A percentile compares a stretch with the other conserved stretches of the same genome.
Evolutionary conservation across 1,140 invertebrate genomes (phyloP).

Genomic region (Bombus confusus): DNA sequence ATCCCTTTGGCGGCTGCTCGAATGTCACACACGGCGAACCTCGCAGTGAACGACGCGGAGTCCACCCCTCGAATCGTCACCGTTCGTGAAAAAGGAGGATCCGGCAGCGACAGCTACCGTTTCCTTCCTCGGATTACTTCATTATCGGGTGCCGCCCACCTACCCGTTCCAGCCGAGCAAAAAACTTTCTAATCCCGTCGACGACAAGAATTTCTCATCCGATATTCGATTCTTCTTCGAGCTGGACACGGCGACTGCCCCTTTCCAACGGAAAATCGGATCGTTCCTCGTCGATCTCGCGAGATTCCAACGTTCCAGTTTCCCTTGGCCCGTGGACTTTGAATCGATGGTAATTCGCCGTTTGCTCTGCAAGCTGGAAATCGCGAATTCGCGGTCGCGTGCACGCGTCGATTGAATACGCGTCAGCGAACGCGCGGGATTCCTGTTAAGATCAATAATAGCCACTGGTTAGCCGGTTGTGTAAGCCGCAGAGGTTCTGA

Average conservation of each 20-base stretch:
- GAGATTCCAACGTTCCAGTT: neutral
- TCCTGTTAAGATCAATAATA: slow-evolving; percentile 24
- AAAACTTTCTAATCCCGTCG: neutral
- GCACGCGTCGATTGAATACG: neutral
- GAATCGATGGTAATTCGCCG: neutral
- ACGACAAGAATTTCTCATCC: slow-evolving; percentile 12
- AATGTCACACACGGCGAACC: slow-evolving; percentile 59
- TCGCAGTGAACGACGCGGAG: slow-evolving; percentile 31
- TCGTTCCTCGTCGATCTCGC: neutral
- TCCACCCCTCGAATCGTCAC: slow-evolving; percentile 46
- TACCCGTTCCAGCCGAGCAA: neutral
- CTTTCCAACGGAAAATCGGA: neutral
- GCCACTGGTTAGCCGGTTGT: neutral
- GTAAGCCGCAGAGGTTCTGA: neutral
- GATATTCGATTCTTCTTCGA: slow-evolving; percentile 25
- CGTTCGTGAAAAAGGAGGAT: slow-evolving; percentile 36
- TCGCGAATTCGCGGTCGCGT: neutral
- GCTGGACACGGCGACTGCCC: neutral
- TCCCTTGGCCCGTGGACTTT: too few relatives aligned
- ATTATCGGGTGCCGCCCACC: slow-evolving; percentile 62
- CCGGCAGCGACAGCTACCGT: slow-evolving; percentile 25
- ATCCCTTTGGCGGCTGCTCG: slow-evolving; percentile 68
- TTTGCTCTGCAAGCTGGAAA: neutral
- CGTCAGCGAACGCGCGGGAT: neutral
- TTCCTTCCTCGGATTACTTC: slow-evolving; percentile 64